Base-by-base conservation (phyloP, 2,888 invertebrate genomes). In the Rhagonycha lutea region DNA sequence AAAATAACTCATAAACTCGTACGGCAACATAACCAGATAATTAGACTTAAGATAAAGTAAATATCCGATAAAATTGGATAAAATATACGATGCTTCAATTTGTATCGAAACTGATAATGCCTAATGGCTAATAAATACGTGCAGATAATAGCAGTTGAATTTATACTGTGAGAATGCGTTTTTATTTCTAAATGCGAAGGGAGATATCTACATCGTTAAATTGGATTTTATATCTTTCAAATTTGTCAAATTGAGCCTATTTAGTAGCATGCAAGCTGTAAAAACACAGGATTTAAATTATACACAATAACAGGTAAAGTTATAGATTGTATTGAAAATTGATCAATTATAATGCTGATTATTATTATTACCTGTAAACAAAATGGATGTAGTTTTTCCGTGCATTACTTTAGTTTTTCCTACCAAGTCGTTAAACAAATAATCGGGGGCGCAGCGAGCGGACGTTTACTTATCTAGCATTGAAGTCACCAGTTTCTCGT, bases 51-150 rank as follows among this genome's bases (percentile, higher is more conserved):
- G 80, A 80, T 79, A 79, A 75, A 77, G 72, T 73, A 79, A 75
- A 78, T 74, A 63, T 61, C 65, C 72, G 79, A 80, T 79, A 79
- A 79, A 76, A 74, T 62, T 67, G 75, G 80, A 79, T 80, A 80
- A 80, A 79, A 80, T 77, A 77, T 79, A 75, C 77, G 77, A 79
- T 79, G 75, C 79, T 78, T 81, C 79, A 81, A 81, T 80, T 81
- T 80, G 79, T 80, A 81, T 79, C 77, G 74, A 69, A 70, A 61
- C 72, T 69, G 77, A 81, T 79, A 79, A 73, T 77, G 73, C 81
- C 81, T 81, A 80, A 81, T 80, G 80, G 79, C 63, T 75, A 73
- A 79, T 79, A 80, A 79, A 80, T 69, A 77, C 72, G 63, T 74
- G 77, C 77, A 73, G 77, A 77, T 77, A 77, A 77, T 77, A 67